phyloP scores from a whole-genome alignment of 30 jellyfish, hydroid and myxozoan species.

The Sanderia malayensis region DNA sequence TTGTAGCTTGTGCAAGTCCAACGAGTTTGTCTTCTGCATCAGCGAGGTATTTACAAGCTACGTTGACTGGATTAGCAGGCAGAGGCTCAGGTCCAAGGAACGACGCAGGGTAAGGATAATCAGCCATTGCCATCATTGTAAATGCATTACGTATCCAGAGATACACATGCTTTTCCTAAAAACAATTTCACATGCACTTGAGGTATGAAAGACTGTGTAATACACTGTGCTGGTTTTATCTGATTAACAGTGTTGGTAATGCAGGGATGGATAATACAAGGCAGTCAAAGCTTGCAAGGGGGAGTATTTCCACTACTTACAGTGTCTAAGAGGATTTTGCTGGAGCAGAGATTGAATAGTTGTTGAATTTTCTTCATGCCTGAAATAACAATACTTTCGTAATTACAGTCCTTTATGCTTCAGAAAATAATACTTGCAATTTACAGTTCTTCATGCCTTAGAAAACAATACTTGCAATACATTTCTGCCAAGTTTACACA shows the following conservation, averaged over 20 bases:
- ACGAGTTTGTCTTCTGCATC: conserved; percentile 46
- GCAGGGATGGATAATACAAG: too few species aligned
- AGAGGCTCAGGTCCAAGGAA: conserved; percentile 83
- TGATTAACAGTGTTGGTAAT: too few species aligned
- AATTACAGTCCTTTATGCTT: too few species aligned
- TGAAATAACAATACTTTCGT: background rate
- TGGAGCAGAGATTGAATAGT: conserved; percentile 66
- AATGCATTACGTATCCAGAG: conserved; percentile 91
- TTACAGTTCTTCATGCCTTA: too few species aligned
- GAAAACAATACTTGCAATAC: too few species aligned
- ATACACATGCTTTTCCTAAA: conserved; percentile 51
- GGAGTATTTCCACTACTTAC: too few species aligned
- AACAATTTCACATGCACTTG: too few species aligned
- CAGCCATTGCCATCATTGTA: conserved; percentile 84
- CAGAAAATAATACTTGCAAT: too few species aligned
- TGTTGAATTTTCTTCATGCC: conserved; percentile 57
- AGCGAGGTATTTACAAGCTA: conserved; percentile 65
- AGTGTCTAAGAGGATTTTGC: background rate
- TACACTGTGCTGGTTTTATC: too few species aligned
- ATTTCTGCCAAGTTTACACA: too few species aligned
- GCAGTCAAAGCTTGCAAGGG: too few species aligned
- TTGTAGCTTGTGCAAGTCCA: conserved; percentile 74
- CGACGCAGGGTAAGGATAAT: conserved; percentile 92
- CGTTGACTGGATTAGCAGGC: conserved; percentile 91
- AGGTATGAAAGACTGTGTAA: too few species aligned